Base-by-base conservation (phyloP, 2,888 invertebrate species). In the Hylaea fasciaria region DNA sequence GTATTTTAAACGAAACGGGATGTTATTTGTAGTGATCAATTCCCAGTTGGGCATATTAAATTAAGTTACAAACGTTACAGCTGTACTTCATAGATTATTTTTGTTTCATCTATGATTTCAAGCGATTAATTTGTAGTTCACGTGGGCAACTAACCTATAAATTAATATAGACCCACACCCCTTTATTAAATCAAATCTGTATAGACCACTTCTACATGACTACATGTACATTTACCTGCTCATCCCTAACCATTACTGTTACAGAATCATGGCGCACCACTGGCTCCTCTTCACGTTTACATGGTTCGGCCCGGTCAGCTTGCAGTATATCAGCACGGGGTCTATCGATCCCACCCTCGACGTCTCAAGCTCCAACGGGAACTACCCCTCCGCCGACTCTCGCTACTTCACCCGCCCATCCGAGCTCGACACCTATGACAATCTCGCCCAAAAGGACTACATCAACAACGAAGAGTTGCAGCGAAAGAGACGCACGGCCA, bases 231-330 rank as follows among this genome's bases (percentile, higher is more conserved):
- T 14, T 37, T 10, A 1, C 12, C n/a, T 37, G 1, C n/a, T 11
- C 9, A 35, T 22, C 2, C 5, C 22, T 22, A 22, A 22, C 22
- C 5, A 12, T 37, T 17, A 45, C 46, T 50, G 63, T 87, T 85
- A 14, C 89, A 90, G 91, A 83, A 87, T 41, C 68, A 92, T 92
- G 91, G 77, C 82, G 50, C 80, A 80, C 72, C 86, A 83, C 60
- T 87, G 86, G 88, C 80, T 91, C 37, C 77, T 91, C 65, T 77
- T 91, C 68, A 77, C 82, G 1, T 72, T 87, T 66, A 82, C 87
- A 0, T 91, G 89, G 82, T 69, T 91, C 57, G 86, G 91, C 57
- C 69, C 80, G 12, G 91, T 76, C 57, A 85, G 87, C 51, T 86
- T 86, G 5, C 91, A 91, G 72, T 87, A 86, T 78, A 85, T 91